Conservation (phyloP, 2,113 vertebrate genomes). For the Crotalus helleri region DNA sequence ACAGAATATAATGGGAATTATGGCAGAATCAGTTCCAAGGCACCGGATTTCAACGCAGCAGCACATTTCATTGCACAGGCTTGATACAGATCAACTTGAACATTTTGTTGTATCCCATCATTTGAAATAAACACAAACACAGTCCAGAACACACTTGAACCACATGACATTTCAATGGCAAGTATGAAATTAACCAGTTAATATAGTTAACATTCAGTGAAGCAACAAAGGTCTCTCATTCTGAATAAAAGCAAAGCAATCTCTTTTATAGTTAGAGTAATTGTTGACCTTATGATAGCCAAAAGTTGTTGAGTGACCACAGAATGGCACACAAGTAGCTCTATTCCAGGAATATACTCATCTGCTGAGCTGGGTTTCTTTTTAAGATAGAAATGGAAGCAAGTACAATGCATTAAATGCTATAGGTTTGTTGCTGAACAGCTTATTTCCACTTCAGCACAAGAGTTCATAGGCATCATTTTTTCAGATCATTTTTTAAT, state of each 20-base stretch:
- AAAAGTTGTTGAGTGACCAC: not conserved
- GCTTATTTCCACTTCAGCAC: not conserved
- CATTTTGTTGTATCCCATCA: not conserved
- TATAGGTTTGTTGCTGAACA: not conserved
- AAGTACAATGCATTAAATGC: not conserved
- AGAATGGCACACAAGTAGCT: not conserved
- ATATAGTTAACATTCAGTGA: not conserved
- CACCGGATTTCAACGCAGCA: not conserved
- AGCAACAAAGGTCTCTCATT: not conserved
- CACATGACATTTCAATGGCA: not conserved
- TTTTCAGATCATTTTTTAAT: constrained; percentile 6
- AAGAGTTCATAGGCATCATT: not conserved
- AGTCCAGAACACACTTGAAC: not conserved
- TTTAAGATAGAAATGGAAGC: not conserved
- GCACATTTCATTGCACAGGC: not conserved
- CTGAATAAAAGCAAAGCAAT: not conserved
- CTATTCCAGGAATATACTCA: not conserved
- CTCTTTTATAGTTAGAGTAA: not conserved
- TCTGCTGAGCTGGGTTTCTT: not conserved
- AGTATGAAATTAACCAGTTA: not conserved
- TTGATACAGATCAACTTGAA: too few species aligned
- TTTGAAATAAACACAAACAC: not conserved
- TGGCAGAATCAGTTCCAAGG: not conserved
- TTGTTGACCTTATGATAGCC: not conserved
- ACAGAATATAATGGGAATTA: not conserved